These are phyloP conservation scores for Characodon lateralis DNA, from an alignment of 2,797 vertebrate species.

Conservation along the genomic window DNA sequence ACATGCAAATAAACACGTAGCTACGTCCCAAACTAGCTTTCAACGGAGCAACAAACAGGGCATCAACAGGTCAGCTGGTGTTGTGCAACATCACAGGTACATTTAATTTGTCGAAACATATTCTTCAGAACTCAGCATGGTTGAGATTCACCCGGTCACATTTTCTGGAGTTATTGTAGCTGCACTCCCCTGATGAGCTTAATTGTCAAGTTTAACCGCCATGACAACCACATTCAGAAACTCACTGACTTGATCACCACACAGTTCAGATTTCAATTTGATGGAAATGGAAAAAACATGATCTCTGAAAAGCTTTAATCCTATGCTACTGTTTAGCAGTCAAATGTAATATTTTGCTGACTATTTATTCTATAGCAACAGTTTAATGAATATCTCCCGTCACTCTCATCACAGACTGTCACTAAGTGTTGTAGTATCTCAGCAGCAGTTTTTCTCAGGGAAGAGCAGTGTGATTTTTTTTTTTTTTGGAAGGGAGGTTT, in stretches of 20 bases:
- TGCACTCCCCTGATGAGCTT: too few species aligned
- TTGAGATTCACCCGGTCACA: too few species aligned
- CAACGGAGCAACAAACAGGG: too few species aligned
- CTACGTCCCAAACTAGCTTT: too few species aligned
- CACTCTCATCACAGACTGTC: background rate
- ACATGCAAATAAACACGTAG: too few species aligned
- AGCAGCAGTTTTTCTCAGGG: background rate
- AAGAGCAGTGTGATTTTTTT: background rate
- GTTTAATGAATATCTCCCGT: background rate
- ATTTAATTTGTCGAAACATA: too few species aligned
- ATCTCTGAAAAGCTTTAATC: background rate
- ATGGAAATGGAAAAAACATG: background rate
- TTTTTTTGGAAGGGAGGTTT: conserved; percentile 19
- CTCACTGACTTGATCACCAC: background rate
- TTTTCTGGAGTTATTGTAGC: too few species aligned
- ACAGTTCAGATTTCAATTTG: background rate
- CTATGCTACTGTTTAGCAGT: background rate
- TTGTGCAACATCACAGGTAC: too few species aligned
- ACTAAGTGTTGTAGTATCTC: conserved; percentile 1
- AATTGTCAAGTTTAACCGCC: too few species aligned
- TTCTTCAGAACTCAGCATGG: too few species aligned
- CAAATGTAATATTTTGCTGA: background rate
- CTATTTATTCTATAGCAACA: background rate
- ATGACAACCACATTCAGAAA: too few species aligned
- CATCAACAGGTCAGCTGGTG: too few species aligned